A percentile compares a stretch with the other conserved stretches of the same genome.
Evolutionary conservation across 2,113 vertebrate species (phyloP).

Genomic region (Ameiurus melas): DNA sequence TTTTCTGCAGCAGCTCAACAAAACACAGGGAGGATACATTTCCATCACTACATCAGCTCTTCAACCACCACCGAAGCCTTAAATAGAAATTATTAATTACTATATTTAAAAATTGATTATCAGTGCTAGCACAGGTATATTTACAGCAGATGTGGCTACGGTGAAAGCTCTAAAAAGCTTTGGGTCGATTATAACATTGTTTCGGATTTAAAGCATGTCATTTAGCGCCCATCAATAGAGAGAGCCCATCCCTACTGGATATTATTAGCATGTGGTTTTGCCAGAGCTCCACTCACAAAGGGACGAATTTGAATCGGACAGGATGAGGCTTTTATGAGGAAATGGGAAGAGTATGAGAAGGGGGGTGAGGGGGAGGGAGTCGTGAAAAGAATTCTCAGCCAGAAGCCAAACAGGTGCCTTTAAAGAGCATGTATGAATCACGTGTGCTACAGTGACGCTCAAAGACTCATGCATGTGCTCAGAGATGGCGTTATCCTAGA

Average conservation of each 20-base stretch:
- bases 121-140: constrained; percentile 25
- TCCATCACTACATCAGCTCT: constrained; percentile 27
- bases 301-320: constrained; percentile 39
- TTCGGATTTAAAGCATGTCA: constrained; percentile 25
- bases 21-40: constrained; percentile 23
- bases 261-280: constrained; percentile 42
- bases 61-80: neutral
- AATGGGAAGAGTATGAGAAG: constrained; percentile 31
- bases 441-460: neutral
- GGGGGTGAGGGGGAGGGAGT: neutral
- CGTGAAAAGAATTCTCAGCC: constrained; percentile 21
- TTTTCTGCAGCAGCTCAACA: constrained; percentile 25
- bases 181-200: constrained; percentile 31
- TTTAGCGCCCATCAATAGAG: constrained; percentile 8
- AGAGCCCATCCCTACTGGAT: constrained; percentile 14
- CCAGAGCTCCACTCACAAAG: constrained; percentile 41
- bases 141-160: constrained; percentile 12
- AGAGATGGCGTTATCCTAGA: neutral
- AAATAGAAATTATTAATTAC: constrained; percentile 29
- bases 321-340: constrained; percentile 51
- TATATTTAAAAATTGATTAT: constrained; percentile 27
- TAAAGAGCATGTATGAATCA: constrained; percentile 5
- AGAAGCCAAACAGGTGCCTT: constrained; percentile 39
- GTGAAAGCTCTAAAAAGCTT: constrained; percentile 34
- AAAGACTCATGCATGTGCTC: neutral